These are phyloP conservation scores for Bos indicus DNA, from an alignment of 2,113 vertebrate genomes.

Conservation along the genomic window DNA sequence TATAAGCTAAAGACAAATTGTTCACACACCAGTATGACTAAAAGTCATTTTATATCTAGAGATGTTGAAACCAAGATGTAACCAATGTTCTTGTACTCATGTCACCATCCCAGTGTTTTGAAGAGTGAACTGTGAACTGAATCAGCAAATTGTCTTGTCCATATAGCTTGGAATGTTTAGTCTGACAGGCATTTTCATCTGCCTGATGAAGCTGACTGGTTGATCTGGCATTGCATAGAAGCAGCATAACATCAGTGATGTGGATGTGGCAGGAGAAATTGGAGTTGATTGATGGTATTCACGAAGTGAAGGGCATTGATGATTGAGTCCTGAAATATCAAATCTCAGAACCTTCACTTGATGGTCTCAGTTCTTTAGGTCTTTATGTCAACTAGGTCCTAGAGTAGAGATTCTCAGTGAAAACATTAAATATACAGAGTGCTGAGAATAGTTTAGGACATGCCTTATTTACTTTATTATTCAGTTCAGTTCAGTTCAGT, in stretches of 20 bases:
- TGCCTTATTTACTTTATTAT: background rate
- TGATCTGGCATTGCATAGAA: background rate
- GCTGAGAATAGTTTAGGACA: background rate
- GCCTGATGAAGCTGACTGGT: background rate
- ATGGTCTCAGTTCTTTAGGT: background rate
- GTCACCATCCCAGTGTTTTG: background rate
- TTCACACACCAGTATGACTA: background rate
- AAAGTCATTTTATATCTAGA: background rate
- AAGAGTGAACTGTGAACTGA: slow-evolving; percentile 48
- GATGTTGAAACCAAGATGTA: background rate
- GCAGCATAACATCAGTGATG: background rate
- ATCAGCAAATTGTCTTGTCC: slow-evolving; percentile 19
- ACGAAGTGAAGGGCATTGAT: background rate
- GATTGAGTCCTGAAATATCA: slow-evolving; percentile 4
- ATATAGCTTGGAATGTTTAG: background rate
- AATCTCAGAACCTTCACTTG: background rate
- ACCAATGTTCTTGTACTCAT: background rate
- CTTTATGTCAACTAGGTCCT: background rate
- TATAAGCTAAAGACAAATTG: background rate
- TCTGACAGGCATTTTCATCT: slow-evolving; percentile 35
- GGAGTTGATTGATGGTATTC: slow-evolving; percentile 41
- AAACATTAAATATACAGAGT: background rate
- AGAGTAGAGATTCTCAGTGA: background rate
- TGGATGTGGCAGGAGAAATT: background rate
- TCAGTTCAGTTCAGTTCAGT: background rate